Base-by-base conservation (phyloP, 37 sponge, comb jelly and placozoan genomes). In the Tethya wilhelma region DNA sequence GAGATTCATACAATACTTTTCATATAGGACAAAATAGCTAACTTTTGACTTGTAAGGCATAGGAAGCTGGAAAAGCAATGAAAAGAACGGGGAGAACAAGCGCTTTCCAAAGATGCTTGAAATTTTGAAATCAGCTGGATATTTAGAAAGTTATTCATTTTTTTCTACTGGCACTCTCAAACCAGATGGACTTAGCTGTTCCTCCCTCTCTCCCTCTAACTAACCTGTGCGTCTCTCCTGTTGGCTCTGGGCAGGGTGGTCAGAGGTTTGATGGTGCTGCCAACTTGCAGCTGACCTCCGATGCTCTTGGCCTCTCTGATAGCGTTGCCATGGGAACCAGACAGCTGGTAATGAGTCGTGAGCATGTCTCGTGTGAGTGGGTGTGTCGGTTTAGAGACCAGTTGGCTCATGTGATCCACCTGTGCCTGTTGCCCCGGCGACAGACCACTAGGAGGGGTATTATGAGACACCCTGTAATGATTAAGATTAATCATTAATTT, bases 161-260 rank as follows among this genome's bases (percentile, higher is more conserved):
- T n/a, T n/a, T n/a, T n/a, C n/a, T n/a, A n/a, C n/a, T n/a, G n/a
- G n/a, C n/a, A n/a, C n/a, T n/a, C n/a, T n/a, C n/a, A n/a, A n/a
- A n/a, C n/a, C n/a, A n/a, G n/a, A n/a, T n/a, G 63, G 5, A 60
- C 17, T 60, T 7, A 6, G 5, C 62, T 60, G 62, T 60, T 7
- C n/a, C 7, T 23, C 25, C 5, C 7, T 4, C 5, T 17, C 37
- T 30, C 14, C 38, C 12, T 6, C 44, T n/a, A 8, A 33, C 64
- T 26, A 36, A 91, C 91, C 67, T 34, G 64, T 25, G 91, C 64
- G 42, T 87, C 87, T 45, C 75, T 81, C 19, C 91, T 56, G 64
- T 91, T 87, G 37, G 69, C 40, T 44, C 25, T 59, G 43, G 91
- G 87, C 19, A 91, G 71, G 3, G 53, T 25, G 25, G 87, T 80